Evolutionary conservation across 2,113 vertebrate genomes (phyloP).

Genomic region (Antechinus flavipes): DNA sequence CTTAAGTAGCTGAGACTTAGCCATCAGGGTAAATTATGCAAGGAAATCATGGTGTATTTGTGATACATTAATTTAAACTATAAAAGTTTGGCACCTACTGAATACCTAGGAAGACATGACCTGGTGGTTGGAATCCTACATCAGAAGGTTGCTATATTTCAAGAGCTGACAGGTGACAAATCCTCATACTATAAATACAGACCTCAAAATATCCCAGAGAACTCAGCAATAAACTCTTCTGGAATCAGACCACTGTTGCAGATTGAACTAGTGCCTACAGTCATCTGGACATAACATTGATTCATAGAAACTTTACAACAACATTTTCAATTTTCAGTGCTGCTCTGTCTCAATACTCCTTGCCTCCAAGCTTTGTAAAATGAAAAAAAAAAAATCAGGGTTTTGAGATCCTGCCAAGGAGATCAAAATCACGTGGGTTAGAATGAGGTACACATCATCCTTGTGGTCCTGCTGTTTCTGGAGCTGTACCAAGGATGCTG

Average conservation of each 20-base stretch:
- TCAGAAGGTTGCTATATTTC: neutral
- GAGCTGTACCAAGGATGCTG: neutral
- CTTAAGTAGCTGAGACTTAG: neutral
- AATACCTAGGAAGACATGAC: slow-evolving; percentile 1
- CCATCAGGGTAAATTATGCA: neutral
- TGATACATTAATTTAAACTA: neutral
- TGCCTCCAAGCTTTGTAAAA: neutral
- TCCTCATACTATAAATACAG: neutral
- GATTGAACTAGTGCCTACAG: neutral
- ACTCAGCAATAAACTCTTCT: neutral
- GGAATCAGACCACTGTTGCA: neutral
- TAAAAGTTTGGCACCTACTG: neutral
- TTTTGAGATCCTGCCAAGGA: neutral
- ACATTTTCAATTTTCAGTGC: neutral
- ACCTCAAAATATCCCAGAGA: neutral
- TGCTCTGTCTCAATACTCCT: neutral
- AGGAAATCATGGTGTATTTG: neutral
- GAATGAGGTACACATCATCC: neutral
- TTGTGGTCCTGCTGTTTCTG: neutral
- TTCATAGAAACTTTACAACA: neutral
- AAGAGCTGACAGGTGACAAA: neutral
- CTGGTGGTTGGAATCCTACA: neutral
- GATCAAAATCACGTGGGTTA: neutral
- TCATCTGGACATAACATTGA: neutral
- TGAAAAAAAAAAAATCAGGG: neutral